Base-by-base conservation (phyloP, 2,113 vertebrate genomes). In the Solea senegalensis region DNA sequence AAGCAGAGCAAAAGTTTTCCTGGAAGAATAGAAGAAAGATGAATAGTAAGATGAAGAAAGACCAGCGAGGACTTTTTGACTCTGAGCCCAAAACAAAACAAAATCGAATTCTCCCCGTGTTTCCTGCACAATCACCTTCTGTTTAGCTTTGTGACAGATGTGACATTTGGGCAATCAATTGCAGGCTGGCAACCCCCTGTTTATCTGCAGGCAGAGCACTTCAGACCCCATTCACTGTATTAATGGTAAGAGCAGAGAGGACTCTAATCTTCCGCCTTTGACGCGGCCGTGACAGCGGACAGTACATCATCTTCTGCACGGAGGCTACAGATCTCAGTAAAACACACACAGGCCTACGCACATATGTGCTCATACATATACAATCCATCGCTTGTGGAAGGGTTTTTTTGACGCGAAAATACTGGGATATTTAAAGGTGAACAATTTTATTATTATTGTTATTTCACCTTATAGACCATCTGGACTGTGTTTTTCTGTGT, bases 61-160 rank as follows among this genome's bases (percentile, higher is more conserved):
- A 62, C 61, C 53, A 49, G 64, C 40, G 2, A 13, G 72, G 44
- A 69, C 11, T 72, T 46, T 46, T 65, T 77, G 44, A 79, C 78
- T 69, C 27, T 0, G 1, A 57, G 65, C 27, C 49, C 7, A 51
- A 63, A 63, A 9, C 58, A 49, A 76, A 68, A 76, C 21, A 40
- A 61, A 75, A 70, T 45, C 34, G 10, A 44, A 39, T 14, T 51
- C 44, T 53, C 44, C 26, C 44, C 4, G 28, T 48, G 44, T 21
- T 65, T 77, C 61, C 65, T 45, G 70, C 16, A 27, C 21, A 7
- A 64, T 65, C 76, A 51, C 55, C 65, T 52, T n/a, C 69, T 72
- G 73, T 50, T 87, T 82, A 74, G 69, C 74, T 66, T 51, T 26
- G 49, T 83, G 85, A 83, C 75, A 62, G 80, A 80, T 83, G 70